Percentiles rank a stretch among this genome's conserved stretches.
Evolutionary conservation across 2,888 invertebrate genomes (phyloP).

Genomic region (Ornithoptera alexandrae): DNA sequence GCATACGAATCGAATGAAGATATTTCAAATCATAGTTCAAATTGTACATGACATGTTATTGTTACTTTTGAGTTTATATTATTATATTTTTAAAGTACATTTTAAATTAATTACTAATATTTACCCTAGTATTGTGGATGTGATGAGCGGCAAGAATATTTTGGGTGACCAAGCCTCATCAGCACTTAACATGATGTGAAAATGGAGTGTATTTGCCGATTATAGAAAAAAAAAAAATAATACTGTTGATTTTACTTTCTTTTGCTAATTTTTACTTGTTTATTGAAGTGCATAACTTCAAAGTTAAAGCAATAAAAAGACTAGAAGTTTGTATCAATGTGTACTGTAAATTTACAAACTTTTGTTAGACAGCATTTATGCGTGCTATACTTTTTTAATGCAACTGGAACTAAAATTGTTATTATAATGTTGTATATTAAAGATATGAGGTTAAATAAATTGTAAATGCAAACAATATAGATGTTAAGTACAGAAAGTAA

Average conservation of each 20-base stretch:
- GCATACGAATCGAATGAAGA: conserved; percentile 54
- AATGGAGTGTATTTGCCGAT: too few species aligned
- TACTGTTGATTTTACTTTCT: background rate
- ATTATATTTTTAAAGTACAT: background rate
- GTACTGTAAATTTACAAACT: background rate
- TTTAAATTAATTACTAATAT: background rate
- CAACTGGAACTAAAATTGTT: background rate
- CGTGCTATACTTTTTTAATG: background rate
- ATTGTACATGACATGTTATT: conserved; percentile 32
- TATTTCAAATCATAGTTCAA: conserved; percentile 47
- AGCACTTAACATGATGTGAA: too few species aligned
- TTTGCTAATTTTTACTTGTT: background rate
- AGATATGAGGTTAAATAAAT: background rate
- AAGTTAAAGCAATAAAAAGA: background rate
- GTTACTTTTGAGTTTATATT: background rate
- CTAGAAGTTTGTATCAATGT: background rate
- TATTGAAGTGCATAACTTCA: background rate
- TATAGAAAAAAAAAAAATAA: background rate
- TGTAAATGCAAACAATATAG: background rate
- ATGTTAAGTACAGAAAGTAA: background rate
- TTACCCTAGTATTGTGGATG: too few species aligned
- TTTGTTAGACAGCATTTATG: background rate
- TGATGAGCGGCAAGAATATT: too few species aligned
- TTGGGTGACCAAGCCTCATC: too few species aligned
- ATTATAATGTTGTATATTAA: too few species aligned